These are phyloP conservation scores for Beris chalybata DNA, from an alignment of 2,888 invertebrate species.

Conservation along the genomic window DNA sequence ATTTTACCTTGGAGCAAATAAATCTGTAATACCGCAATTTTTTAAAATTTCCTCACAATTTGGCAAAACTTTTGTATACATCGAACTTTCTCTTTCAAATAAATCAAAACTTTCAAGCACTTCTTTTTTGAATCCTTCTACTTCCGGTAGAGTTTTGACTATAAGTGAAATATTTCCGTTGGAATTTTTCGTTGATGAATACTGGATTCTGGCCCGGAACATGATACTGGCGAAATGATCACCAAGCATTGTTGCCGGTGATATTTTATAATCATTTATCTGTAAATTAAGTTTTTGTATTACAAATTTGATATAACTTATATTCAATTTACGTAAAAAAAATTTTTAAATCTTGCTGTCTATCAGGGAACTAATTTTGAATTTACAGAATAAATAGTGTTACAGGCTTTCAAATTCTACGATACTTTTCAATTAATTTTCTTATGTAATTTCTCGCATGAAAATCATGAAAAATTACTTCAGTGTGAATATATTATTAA, in stretches of 20 bases:
- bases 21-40: background rate
- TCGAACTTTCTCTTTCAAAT: slow-evolving; percentile 1
- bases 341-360: too few species aligned
- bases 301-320: too few species aligned
- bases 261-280: too few species aligned
- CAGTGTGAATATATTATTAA: too few species aligned
- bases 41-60: background rate
- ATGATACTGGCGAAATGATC: slow-evolving; percentile 26
- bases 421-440: too few species aligned
- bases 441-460: too few species aligned
- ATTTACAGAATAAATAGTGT: too few species aligned
- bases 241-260: slow-evolving; percentile 16
- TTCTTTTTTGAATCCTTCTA: slow-evolving; percentile 17
- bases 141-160: slow-evolving; percentile 12
- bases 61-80: background rate
- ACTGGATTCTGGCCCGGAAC: background rate
- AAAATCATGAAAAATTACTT: too few species aligned
- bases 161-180: slow-evolving; percentile 5
- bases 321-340: too few species aligned
- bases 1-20: slow-evolving; percentile 10
- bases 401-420: too few species aligned
- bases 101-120: background rate
- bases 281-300: too few species aligned
- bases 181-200: background rate
- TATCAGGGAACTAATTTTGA: too few species aligned